Conservation (phyloP, 2,797 vertebrate genomes). For the Rhyacichthys aspro region DNA sequence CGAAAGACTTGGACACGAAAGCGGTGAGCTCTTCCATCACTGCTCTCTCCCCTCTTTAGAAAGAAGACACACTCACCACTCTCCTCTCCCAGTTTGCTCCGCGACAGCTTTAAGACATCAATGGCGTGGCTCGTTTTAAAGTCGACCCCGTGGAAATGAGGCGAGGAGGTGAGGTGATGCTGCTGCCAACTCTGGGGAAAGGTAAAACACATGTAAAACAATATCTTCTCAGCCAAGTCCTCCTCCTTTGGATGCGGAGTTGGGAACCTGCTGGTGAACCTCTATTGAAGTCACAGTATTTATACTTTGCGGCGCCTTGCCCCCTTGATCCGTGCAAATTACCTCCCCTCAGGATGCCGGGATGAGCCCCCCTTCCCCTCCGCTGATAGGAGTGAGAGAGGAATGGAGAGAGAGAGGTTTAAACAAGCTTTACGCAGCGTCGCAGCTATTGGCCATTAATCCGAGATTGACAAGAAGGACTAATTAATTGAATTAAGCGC, state of each 20-base stretch:
- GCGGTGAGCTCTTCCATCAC: constrained; percentile 99
- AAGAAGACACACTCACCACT: constrained; percentile 36
- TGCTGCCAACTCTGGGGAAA: constrained; percentile 78
- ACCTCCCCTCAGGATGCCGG: constrained; percentile 91
- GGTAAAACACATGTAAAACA: constrained; percentile 59
- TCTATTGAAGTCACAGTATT: constrained; percentile 97
- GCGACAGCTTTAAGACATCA: constrained; percentile 88
- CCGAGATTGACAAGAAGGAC: constrained; percentile 90
- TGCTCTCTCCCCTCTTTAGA: constrained; percentile 65
- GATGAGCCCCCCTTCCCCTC: constrained; percentile 84
- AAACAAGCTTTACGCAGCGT: constrained; percentile 60
- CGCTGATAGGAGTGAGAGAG: constrained; percentile 67
- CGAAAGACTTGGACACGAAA: constrained; percentile 98
- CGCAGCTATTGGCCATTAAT: constrained; percentile 87
- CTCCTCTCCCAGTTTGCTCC: constrained; percentile 69
- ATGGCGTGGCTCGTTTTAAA: constrained; percentile 80
- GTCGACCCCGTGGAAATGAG: constrained; percentile 77
- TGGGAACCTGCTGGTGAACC: constrained; percentile 88
- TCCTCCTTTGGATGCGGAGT: constrained; percentile 82
- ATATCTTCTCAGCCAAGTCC: constrained; percentile 86
- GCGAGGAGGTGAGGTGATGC: constrained; percentile 60
- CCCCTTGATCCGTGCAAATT: constrained; percentile 95
- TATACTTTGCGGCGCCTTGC: constrained; percentile 96
- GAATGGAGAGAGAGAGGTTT: constrained; percentile 28
- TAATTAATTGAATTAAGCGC: constrained; percentile 97